These are phyloP conservation scores for Campoplex capitator DNA, from an alignment of 2,888 invertebrate species.

Conservation along the genomic window DNA sequence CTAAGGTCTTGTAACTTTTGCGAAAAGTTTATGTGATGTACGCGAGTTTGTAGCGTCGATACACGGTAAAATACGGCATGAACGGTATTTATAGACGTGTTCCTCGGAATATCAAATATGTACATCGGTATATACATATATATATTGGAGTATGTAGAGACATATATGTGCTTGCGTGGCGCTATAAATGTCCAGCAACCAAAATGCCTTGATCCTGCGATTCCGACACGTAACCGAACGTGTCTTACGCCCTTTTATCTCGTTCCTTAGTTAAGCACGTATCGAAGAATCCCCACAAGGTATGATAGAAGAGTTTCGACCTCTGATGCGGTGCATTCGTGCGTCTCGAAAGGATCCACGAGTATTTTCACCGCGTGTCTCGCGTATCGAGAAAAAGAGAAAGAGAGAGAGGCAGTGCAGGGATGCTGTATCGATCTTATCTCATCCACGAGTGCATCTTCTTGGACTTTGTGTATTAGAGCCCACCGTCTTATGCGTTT, in stretches of 20 bases:
- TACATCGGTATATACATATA: neutral
- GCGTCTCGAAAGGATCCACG: conserved; percentile 57
- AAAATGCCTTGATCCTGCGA: neutral
- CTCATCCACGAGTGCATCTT: conserved; percentile 59
- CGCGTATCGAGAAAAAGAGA: conserved; percentile 50
- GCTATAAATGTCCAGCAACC: neutral
- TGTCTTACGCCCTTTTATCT: conserved; percentile 9
- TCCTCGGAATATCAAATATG: conserved; percentile 30
- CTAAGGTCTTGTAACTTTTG: conserved; percentile 41
- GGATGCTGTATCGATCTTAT: conserved; percentile 62
- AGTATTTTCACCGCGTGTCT: conserved; percentile 45
- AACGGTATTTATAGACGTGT: conserved; percentile 59
- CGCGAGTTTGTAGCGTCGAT: conserved; percentile 36
- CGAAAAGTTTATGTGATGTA: conserved; percentile 52
- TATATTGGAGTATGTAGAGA: neutral
- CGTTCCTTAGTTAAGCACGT: conserved; percentile 12
- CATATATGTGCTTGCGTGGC: neutral
- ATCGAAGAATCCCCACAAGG: conserved; percentile 7
- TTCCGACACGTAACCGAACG: neutral
- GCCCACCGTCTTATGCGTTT: conserved; percentile 14
- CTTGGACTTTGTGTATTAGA: conserved; percentile 44
- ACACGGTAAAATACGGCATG: conserved; percentile 46
- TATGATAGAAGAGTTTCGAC: conserved; percentile 60
- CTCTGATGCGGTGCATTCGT: conserved; percentile 59
- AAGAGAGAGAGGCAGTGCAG: conserved; percentile 54